Evolutionary conservation across 2,113 vertebrate species (phyloP), one percentile per base, ranked within the genome.

Genomic region (Todiramphus saurophagus): DNA sequence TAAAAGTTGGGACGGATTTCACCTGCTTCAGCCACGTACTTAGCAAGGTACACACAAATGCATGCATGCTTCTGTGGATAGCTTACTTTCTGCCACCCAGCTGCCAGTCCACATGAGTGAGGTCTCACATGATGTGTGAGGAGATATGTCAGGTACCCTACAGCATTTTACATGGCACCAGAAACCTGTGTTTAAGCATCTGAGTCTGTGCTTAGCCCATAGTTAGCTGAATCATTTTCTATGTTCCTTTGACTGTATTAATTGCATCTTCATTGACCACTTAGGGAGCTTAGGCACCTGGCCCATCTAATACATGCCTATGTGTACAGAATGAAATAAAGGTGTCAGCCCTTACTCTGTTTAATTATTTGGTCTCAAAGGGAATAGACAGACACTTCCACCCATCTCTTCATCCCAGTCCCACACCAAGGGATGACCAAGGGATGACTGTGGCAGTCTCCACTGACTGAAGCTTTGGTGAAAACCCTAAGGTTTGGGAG

Each of bases 231-330:
- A 33, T 44, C 3, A 33, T 33, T 35, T 27, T n/a, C 41, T 58
- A 12, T 48, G 7, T 21, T 53, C 8, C 37, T 90, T 72, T 41
- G 12, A 31, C 14, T 79, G 16, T 46, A 10, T 76, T 64, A n/a
- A 51, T 9, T 55, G 7, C 30, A 75, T 43, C 20, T 53, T 60
- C 50, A 35, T 12, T 53, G 68, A 66, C 16, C 8, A 5, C 8
- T 80, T 51, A 35, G 3, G 24, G 9, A 10, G 0, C 7, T 72
- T 28, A 31, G 8, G 30, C 4, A 41, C 17, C 24, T 27, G 13
- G 20, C 21, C 16, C 44, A n/a, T 0, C 4, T 35, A 37, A 28
- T 41, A 33, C 10, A 8, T 2, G 2, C 7, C 4, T 62, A 5
- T 7, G 2, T 5, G 6, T 27, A 41, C 4, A 85, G 19, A 86